These are phyloP conservation scores for Nephrotoma appendiculata DNA, from an alignment of 2,888 invertebrate species.

Conservation along the genomic window DNA sequence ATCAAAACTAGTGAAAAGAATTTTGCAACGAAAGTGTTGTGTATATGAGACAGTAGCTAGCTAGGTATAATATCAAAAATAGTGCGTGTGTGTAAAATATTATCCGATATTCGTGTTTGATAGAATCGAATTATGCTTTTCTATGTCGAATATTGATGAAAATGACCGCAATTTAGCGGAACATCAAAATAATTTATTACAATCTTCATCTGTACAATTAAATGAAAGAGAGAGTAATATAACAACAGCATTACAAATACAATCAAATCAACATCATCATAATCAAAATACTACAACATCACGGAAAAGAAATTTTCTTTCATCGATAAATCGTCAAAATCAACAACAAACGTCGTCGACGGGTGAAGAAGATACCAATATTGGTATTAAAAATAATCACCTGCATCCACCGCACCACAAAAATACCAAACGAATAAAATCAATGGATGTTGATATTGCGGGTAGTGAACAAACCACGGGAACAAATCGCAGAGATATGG, in stretches of 20 bases:
- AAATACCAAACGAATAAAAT: background rate
- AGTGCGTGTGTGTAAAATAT: background rate
- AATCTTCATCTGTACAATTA: background rate
- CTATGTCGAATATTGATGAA: constrained; percentile 5
- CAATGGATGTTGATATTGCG: background rate
- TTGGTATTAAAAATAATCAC: background rate
- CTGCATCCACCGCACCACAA: background rate
- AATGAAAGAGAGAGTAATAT: background rate
- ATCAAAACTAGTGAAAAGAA: background rate
- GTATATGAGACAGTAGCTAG: background rate
- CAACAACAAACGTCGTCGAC: background rate
- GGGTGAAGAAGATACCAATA: background rate
- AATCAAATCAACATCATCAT: background rate
- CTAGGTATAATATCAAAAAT: background rate
- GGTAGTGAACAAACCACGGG: background rate
- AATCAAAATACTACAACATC: background rate
- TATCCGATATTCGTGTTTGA: background rate
- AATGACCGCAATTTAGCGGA: constrained; percentile 5
- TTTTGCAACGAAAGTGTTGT: background rate
- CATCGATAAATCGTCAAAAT: constrained; percentile 3
- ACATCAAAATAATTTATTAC: background rate
- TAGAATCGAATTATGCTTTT: constrained; percentile 1
- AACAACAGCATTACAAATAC: background rate
- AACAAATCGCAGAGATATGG: background rate
- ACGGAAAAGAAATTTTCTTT: constrained; percentile 1